Percentiles rank a stretch among this genome's conserved stretches.
Conservation (phyloP, 2,888 invertebrate species). For the Andrena dorsata region DNA sequence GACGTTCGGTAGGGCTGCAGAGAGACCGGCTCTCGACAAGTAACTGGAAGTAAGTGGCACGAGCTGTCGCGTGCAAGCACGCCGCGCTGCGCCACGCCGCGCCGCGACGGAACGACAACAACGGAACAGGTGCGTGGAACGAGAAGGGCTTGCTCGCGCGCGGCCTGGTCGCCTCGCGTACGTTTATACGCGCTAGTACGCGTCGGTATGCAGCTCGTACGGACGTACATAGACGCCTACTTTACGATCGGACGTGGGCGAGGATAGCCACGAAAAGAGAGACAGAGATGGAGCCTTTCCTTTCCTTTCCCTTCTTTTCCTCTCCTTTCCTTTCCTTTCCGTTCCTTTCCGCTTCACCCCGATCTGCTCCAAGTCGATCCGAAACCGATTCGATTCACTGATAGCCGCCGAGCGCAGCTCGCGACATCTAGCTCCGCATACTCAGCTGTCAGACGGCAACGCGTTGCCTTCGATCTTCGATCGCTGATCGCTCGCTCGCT, state of each 20-base stretch:
- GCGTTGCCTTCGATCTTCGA: slow-evolving; percentile 50
- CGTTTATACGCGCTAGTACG: slow-evolving; percentile 34
- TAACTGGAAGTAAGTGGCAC: slow-evolving; percentile 48
- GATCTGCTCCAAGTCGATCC: neutral
- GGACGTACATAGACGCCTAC: slow-evolving; percentile 20
- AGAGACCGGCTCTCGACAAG: slow-evolving; percentile 4
- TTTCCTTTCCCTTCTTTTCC: no score
- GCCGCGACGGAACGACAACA: slow-evolving; percentile 55
- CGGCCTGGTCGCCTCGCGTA: neutral
- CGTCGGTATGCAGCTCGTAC: slow-evolving; percentile 4
- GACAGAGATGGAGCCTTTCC: neutral
- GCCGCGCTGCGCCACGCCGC: slow-evolving; percentile 33
- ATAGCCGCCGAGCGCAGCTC: slow-evolving; percentile 13
- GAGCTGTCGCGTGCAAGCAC: slow-evolving; percentile 59
- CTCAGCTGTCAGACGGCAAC: slow-evolving; percentile 55
- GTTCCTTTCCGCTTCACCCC: neutral
- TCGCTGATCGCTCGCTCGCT: slow-evolving; percentile 9
- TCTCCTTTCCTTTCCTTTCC: neutral
- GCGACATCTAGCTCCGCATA: slow-evolving; percentile 60
- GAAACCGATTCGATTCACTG: neutral
- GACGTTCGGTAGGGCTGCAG: neutral
- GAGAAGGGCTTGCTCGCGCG: slow-evolving; percentile 51
- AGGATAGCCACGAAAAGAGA: neutral
- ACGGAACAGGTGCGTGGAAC: slow-evolving; percentile 68
- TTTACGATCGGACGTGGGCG: slow-evolving; percentile 39